Conservation (phyloP, 2,113 vertebrate species). For the Notarius lentiginosus region DNA sequence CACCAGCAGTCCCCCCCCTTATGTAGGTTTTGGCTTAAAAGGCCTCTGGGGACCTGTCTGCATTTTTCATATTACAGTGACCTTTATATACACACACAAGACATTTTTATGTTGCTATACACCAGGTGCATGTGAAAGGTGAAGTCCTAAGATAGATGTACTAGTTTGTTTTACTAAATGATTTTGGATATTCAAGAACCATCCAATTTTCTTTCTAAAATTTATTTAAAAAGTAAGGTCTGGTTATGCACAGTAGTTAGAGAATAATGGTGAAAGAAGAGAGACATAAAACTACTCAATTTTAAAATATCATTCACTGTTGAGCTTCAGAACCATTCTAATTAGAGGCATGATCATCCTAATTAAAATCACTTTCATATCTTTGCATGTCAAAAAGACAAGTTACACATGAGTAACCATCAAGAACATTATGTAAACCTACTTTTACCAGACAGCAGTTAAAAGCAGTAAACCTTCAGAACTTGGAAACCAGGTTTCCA, state of each 20-base stretch:
- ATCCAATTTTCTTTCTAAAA: neutral
- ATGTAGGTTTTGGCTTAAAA: neutral
- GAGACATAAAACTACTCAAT: slow-evolving; percentile 10
- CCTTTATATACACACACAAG: neutral
- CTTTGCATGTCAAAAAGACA: slow-evolving; percentile 18
- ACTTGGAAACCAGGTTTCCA: slow-evolving; percentile 29
- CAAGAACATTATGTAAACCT: neutral
- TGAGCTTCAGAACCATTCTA: neutral
- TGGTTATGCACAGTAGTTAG: neutral
- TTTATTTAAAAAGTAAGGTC: slow-evolving; percentile 8
- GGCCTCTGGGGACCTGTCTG: neutral
- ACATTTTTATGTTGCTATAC: slow-evolving; percentile 8
- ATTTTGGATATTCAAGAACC: neutral
- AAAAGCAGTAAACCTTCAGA: slow-evolving; percentile 41
- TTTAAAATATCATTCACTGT: slow-evolving; percentile 12
- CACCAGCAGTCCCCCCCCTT: neutral
- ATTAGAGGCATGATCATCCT: neutral
- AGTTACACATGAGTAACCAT: neutral
- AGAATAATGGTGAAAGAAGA: neutral
- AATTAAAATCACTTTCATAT: slow-evolving; percentile 6
- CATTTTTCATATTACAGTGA: neutral
- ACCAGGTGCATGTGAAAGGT: slow-evolving; percentile 16
- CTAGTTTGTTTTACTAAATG: neutral
- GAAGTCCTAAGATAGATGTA: slow-evolving; percentile 23
- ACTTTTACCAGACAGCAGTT: slow-evolving; percentile 28